Evolutionary conservation across 2,888 invertebrate genomes (phyloP), one percentile per base, ranked within the genome.

Genomic region (Stratiomys singularior): DNA sequence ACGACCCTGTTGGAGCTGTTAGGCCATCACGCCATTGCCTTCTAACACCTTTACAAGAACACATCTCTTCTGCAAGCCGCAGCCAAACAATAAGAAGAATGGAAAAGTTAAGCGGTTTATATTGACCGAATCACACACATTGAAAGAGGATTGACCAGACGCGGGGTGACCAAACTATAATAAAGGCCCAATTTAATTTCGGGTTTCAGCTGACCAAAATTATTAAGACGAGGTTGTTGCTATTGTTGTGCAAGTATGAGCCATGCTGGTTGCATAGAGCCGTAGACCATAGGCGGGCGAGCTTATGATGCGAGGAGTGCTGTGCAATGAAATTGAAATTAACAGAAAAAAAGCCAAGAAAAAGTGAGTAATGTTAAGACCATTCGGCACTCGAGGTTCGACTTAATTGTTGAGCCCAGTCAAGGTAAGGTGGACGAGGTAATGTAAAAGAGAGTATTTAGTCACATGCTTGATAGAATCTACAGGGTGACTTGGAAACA

Each of bases 111-210:
- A 69, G 69, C 66, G 66, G 30, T 69, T 46, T 69, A 69, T 3
- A 37, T 69, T 47, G 46, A 25, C 69, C 23, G 47, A 69, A 2
- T 46, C 46, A 69, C 69, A 23, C 25, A 69, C 46, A 46, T 11
- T 60, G 60, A 9, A 9, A 52, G n/a, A 13, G 52, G 37, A n/a
- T 21, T 47, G 69, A 30, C 46, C 46, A 30, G 13, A 13, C 2
- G 64, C 64, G 30, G 69, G 69, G 47, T 69, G 69, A 69, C 47
- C 69, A 69, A 46, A 23, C 69, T 47, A 47, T 25, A 46, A 46
- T 67, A 69, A 69, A 69, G 30, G 21, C 46, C 69, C 69, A 69
- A 69, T 69, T 69, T 47, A 69, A 46, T 69, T 69, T 69, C 47
- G 69, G 47, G 69, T 69, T 69, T 69, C 69, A 69, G 47, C 69